phyloP scores from a whole-genome alignment of 1,140 invertebrate genomes.

The Drosophila tani region DNA sequence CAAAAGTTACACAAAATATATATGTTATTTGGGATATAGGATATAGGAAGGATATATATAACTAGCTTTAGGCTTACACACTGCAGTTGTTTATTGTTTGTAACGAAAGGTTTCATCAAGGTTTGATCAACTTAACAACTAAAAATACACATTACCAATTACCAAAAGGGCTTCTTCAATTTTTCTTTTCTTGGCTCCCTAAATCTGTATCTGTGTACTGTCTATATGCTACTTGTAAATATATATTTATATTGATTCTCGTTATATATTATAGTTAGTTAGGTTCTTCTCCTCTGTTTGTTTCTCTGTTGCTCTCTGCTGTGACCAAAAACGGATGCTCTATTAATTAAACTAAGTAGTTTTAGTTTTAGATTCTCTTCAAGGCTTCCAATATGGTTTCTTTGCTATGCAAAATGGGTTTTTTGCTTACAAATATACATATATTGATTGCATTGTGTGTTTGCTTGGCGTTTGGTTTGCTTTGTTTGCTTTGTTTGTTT shows the following conservation, averaged over 20 bases:
- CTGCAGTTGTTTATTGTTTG: constrained; percentile 17
- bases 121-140: constrained; percentile 48
- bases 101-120: constrained; percentile 10
- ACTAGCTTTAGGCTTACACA: constrained; percentile 7
- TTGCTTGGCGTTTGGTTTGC: constrained; percentile 10
- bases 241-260: constrained; percentile 27
- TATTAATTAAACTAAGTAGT: constrained; percentile 55
- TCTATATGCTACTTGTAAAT: constrained; percentile 28
- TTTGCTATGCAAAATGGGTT: constrained; percentile 35
- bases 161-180: constrained; percentile 42
- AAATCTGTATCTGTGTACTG: constrained; percentile 18
- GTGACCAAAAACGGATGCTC: constrained; percentile 60
- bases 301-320: constrained; percentile 15
- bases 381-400: constrained; percentile 1
- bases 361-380: constrained; percentile 34
- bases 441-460: constrained; percentile 29
- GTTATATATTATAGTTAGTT: constrained; percentile 43
- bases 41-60: not conserved
- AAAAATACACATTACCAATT: constrained; percentile 37
- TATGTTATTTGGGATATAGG: constrained; percentile 23
- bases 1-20: constrained; percentile 30
- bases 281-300: constrained; percentile 34
- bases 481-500: constrained; percentile 7
- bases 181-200: constrained; percentile 35
- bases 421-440: constrained; percentile 26